These are phyloP conservation scores for Lochmaea capreae DNA, from an alignment of 2,888 invertebrate species.

Conservation along the genomic window DNA sequence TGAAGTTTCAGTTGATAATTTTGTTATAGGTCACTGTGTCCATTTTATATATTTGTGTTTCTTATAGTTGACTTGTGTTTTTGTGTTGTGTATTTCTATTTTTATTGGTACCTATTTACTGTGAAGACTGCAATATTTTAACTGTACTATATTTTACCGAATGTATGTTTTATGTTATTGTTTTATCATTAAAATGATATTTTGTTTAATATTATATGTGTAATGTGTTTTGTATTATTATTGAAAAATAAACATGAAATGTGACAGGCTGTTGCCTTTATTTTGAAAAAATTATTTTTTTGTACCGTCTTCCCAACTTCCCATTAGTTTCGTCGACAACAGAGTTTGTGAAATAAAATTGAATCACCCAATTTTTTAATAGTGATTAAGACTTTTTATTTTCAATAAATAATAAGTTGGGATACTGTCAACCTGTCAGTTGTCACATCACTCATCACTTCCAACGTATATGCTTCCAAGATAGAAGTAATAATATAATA, in stretches of 20 bases:
- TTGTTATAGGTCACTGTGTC: slow-evolving; percentile 8
- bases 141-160: slow-evolving; percentile 39
- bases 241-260: slow-evolving; percentile 43
- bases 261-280: slow-evolving; percentile 23
- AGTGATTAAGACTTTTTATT: too few relatives aligned
- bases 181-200: slow-evolving; percentile 45
- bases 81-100: slow-evolving; percentile 38
- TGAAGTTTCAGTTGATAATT: not conserved
- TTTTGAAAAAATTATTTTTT: slow-evolving; percentile 10
- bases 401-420: too few relatives aligned
- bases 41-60: slow-evolving; percentile 5
- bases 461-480: too few relatives aligned
- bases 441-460: too few relatives aligned
- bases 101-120: slow-evolving; percentile 40
- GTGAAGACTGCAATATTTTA: slow-evolving; percentile 53
- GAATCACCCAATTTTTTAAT: too few relatives aligned
- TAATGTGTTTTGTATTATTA: slow-evolving; percentile 48
- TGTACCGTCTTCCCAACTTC: not conserved
- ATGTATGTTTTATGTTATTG: slow-evolving; percentile 51
- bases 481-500: too few relatives aligned
- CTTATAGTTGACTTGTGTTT: slow-evolving; percentile 19
- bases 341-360: not conserved
- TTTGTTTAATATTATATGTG: slow-evolving; percentile 46
- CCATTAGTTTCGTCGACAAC: not conserved
- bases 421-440: too few relatives aligned